A percentile compares a stretch with the other conserved stretches of the same genome.
phyloP scores from a whole-genome alignment of 2,888 invertebrate genomes.

The Maniola hyperantus region DNA sequence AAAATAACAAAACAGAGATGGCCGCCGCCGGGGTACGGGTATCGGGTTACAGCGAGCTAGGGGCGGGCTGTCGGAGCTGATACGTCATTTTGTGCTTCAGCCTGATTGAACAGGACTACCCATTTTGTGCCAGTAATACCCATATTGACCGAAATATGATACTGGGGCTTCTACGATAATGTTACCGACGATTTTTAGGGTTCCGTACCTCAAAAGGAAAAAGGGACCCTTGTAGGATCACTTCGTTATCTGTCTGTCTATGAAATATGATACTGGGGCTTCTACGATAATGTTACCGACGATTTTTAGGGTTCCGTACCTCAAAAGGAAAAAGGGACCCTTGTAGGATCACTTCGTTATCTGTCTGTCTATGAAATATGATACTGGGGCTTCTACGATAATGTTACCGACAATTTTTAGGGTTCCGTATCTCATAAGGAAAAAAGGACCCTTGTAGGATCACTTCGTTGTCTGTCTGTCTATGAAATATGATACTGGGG shows the following conservation, averaged over 20 bases:
- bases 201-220: too few relatives aligned
- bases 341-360: too few relatives aligned
- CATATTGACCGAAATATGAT: conserved; percentile 32
- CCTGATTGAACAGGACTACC: conserved; percentile 33
- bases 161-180: conserved; percentile 30
- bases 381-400: too few relatives aligned
- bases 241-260: background rate
- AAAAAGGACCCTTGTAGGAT: too few relatives aligned
- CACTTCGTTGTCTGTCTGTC: too few relatives aligned
- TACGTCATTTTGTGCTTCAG: conserved; percentile 45
- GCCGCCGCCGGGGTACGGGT: conserved; percentile 33
- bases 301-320: background rate
- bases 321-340: too few relatives aligned
- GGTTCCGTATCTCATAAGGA: too few relatives aligned
- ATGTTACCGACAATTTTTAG: background rate
- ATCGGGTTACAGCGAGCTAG: conserved; percentile 49
- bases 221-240: too few relatives aligned
- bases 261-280: too few relatives aligned
- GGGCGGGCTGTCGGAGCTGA: conserved; percentile 52
- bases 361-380: too few relatives aligned
- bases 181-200: conserved; percentile 1
- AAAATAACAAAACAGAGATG: conserved; percentile 43
- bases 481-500: too few relatives aligned
- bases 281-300: background rate
- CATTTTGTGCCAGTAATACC: conserved; percentile 22